Percentiles rank a stretch among this genome's conserved stretches.
These are phyloP conservation scores for Sepiola atlantica DNA, from an alignment of 2,888 invertebrate genomes.

Conservation along the genomic window DNA sequence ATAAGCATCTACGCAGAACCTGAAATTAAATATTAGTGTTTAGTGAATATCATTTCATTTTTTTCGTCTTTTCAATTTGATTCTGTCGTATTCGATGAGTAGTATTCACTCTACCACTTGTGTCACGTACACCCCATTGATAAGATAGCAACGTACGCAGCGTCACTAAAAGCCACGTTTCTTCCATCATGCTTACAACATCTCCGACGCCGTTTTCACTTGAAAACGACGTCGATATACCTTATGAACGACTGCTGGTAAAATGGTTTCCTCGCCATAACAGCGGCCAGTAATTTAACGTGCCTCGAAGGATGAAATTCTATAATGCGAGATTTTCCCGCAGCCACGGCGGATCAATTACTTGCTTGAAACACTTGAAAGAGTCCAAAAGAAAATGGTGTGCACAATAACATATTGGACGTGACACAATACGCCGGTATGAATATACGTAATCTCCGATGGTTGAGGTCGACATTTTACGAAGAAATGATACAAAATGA, in stretches of 20 bases:
- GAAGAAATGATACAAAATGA: no score
- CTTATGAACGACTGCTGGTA: neutral
- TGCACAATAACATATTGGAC: no score
- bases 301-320: slow-evolving; percentile 15
- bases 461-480: no score
- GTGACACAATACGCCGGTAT: no score
- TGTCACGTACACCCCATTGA: neutral
- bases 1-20: no score
- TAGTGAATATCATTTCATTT: neutral
- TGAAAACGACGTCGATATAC: neutral
- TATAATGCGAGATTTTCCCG: neutral
- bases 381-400: no score
- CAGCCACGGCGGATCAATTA: neutral
- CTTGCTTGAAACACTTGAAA: neutral
- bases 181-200: neutral
- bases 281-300: neutral
- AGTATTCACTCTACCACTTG: neutral
- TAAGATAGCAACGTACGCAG: neutral
- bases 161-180: neutral
- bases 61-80: neutral
- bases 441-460: no score
- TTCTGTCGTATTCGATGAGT: neutral
- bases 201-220: neutral
- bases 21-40: neutral
- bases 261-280: neutral